Base-by-base conservation (phyloP, 1,140 invertebrate species). In the Bombus vancouverensis region DNA sequence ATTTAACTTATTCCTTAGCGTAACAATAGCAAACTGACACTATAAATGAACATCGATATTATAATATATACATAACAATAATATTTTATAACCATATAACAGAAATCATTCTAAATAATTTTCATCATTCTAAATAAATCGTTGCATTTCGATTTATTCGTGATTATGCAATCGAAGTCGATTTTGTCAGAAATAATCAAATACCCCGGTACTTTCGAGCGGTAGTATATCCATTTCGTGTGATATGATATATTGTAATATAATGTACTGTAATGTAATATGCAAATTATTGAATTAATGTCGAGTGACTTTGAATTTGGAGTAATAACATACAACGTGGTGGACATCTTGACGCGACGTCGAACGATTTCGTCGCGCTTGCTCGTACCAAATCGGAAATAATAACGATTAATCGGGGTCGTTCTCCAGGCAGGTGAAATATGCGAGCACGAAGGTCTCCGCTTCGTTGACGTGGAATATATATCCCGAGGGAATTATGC, bases 341-440 rank as follows among this genome's bases (percentile, higher is more conserved):
- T 25, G 42, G 39, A 32, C 57, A 28, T 28, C 22, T 44, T 13
- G 25, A 8, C 6, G 32, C 8, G 6, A 15, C 71, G 71, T 42
- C 34, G 76, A 47, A 65, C n/a, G 18, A 44, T 32, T 25, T 28
- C 39, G 32, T 2, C n/a, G n/a, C 10, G 42, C 0, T 22, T 22
- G 28, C 13, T 10, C 65, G 37, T 28, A 34, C 10, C 44, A 25
- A 73, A 59, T 10, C 28, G n/a, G 53, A 44, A 74, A 73, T 59
- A 72, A 59, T 44, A 81, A 74, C 53, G 80, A 81, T 81, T 62
- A 62, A 42, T 59, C 18, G 37, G n/a, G 53, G 15, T 9, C 8
- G 37, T n/a, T 25, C 47, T 59, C 18, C 68, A 34, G n/a, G 44
- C 42, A 15, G 47, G 34, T 13, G 25, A 47, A 68, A 68, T 79